These are phyloP conservation scores for Thysanoteuthis rhombus DNA, from an alignment of 2,888 invertebrate genomes.

Conservation along the genomic window DNA sequence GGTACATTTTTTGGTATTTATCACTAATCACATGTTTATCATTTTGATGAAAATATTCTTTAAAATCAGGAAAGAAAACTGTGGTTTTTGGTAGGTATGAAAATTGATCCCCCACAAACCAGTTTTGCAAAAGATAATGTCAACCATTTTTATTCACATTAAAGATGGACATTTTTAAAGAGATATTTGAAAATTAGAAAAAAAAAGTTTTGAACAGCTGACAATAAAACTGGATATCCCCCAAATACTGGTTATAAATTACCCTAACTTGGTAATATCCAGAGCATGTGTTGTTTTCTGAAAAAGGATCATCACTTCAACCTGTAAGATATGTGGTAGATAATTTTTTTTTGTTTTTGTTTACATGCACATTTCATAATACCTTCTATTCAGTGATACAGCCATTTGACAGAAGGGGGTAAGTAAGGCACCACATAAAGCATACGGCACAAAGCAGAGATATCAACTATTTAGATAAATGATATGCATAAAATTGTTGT, in stretches of 20 bases:
- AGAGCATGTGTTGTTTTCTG: background rate
- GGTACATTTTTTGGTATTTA: background rate
- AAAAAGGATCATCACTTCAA: background rate
- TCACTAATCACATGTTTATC: background rate
- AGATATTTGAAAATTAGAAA: background rate
- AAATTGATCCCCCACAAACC: background rate
- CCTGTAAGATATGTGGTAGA: background rate
- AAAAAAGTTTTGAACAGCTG: background rate
- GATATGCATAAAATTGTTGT: background rate
- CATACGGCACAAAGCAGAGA: background rate
- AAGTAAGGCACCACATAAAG: background rate
- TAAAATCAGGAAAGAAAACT: background rate
- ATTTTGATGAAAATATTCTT: background rate
- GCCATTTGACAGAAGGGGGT: background rate
- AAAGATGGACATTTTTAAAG: background rate
- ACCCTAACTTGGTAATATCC: background rate
- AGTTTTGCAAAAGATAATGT: background rate
- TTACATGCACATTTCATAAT: no score
- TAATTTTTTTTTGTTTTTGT: no score
- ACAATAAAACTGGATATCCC: no score
- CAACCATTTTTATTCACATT: background rate
- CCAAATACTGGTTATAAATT: background rate
- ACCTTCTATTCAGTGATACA: background rate
- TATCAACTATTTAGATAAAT: background rate
- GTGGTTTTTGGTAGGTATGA: background rate